Conservation (phyloP, 2,888 invertebrate genomes). For the Oxycera nigricornis region DNA sequence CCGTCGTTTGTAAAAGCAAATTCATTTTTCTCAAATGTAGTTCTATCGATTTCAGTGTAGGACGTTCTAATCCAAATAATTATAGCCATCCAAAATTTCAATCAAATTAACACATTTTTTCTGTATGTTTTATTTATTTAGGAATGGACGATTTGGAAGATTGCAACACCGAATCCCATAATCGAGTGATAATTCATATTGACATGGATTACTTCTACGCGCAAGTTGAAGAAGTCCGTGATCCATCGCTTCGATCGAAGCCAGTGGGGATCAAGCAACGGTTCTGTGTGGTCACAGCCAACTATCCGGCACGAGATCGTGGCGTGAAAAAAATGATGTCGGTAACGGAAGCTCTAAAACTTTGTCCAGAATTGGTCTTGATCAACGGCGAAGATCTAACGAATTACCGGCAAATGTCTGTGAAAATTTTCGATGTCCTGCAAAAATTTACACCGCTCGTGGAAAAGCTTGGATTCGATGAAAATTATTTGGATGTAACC, state of each 20-base stretch:
- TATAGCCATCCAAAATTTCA: too few relatives aligned
- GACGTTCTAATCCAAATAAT: too few relatives aligned
- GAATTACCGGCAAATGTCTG: slow-evolving; percentile 79
- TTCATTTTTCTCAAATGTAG: too few relatives aligned
- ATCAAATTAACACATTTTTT: background rate
- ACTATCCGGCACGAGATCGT: slow-evolving; percentile 78
- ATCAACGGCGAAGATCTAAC: slow-evolving; percentile 85
- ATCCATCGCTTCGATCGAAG: slow-evolving; percentile 70
- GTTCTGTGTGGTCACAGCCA: slow-evolving; percentile 82
- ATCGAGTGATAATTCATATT: slow-evolving; percentile 77
- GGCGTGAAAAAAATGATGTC: slow-evolving; percentile 82
- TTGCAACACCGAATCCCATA: slow-evolving; percentile 63
- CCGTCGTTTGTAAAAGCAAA: too few relatives aligned
- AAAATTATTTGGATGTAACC: slow-evolving; percentile 84
- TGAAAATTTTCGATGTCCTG: slow-evolving; percentile 75
- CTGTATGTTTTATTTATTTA: slow-evolving; percentile 1
- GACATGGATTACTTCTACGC: slow-evolving; percentile 88
- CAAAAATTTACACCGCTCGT: slow-evolving; percentile 76
- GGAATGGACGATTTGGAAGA: slow-evolving; percentile 41
- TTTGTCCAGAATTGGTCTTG: slow-evolving; percentile 77
- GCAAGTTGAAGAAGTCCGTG: slow-evolving; percentile 81
- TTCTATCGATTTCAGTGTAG: too few relatives aligned
- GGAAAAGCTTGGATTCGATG: slow-evolving; percentile 85
- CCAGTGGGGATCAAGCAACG: slow-evolving; percentile 86
- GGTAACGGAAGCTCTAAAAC: slow-evolving; percentile 73